Evolutionary conservation across 2,888 invertebrate genomes (phyloP).

Genomic region (Strigamia transsilvanica): DNA sequence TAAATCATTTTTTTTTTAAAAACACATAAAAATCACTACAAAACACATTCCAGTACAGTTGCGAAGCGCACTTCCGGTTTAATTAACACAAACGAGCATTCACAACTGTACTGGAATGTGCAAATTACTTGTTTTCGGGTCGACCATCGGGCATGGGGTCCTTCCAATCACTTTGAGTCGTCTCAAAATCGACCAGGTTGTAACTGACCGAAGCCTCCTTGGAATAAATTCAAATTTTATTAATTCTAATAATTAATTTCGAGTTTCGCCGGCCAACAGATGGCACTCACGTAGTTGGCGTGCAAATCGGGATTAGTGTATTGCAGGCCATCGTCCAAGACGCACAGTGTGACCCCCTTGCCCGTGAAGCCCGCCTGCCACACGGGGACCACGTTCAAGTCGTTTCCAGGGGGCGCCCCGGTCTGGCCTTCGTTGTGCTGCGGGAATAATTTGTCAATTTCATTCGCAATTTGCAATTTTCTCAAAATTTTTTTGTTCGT

Average conservation of each 20-base stretch:
- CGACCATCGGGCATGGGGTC: conserved; percentile 56
- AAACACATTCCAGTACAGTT: neutral
- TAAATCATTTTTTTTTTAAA: too few species aligned
- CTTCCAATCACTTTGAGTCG: conserved; percentile 58
- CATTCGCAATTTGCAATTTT: too few species aligned
- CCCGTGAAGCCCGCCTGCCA: conserved; percentile 64
- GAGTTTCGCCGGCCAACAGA: neutral
- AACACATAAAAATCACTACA: conserved; percentile 34
- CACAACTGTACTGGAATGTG: neutral
- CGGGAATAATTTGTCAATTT: too few species aligned
- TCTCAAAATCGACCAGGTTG: conserved; percentile 63
- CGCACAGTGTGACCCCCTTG: conserved; percentile 61
- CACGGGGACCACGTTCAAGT: conserved; percentile 63
- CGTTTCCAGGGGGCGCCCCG: conserved; percentile 58
- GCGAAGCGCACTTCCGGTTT: neutral
- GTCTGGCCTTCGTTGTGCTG: conserved; percentile 58
- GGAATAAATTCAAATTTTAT: neutral
- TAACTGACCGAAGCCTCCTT: conserved; percentile 64
- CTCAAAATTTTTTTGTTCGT: neutral
- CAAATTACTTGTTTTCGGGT: conserved; percentile 62
- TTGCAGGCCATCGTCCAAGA: conserved; percentile 64
- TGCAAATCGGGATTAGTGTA: conserved; percentile 58
- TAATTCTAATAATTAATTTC: conserved; percentile 20
- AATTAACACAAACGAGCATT: neutral
- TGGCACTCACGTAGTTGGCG: conserved; percentile 58